Evolutionary conservation across 2,113 vertebrate species (phyloP).

Genomic region (Silurus glanis): DNA sequence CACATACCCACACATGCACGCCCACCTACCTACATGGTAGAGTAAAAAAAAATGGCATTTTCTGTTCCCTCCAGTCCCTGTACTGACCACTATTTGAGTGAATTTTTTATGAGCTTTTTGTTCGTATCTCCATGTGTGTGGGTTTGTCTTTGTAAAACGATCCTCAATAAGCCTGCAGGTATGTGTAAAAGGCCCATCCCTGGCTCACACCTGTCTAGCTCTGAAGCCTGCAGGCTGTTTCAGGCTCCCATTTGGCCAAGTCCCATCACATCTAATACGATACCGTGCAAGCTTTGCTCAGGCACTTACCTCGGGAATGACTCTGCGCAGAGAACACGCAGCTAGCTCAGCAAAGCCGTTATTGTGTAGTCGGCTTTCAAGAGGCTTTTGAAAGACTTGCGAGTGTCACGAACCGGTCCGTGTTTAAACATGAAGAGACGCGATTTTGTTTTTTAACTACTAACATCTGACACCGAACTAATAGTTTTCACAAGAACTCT

Average conservation of each 20-base stretch:
- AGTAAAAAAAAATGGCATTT: background rate
- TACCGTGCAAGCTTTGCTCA: constrained; percentile 48
- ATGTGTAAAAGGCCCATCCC: constrained; percentile 43
- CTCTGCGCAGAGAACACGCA: constrained; percentile 19
- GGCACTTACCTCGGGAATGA: constrained; percentile 30
- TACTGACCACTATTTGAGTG: constrained; percentile 26
- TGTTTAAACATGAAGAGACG: constrained; percentile 25
- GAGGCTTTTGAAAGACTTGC: constrained; percentile 4
- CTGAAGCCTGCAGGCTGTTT: constrained; percentile 58
- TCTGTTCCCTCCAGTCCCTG: background rate
- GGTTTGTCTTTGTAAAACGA: constrained; percentile 56
- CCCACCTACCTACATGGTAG: background rate
- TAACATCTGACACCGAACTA: background rate
- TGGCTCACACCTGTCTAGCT: constrained; percentile 69
- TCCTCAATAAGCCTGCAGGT: constrained; percentile 55
- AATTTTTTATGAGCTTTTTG: background rate
- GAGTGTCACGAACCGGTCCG: constrained; percentile 10
- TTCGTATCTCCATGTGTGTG: constrained; percentile 37
- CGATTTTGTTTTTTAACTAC: constrained; percentile 8
- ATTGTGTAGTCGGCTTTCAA: constrained; percentile 10
- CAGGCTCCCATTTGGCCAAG: constrained; percentile 45
- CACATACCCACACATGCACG: background rate
- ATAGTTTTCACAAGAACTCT: background rate
- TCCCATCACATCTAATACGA: constrained; percentile 37
- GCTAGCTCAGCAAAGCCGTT: constrained; percentile 4